phyloP scores from a whole-genome alignment of 2,888 invertebrate genomes.

The Drosophila ustulata region DNA sequence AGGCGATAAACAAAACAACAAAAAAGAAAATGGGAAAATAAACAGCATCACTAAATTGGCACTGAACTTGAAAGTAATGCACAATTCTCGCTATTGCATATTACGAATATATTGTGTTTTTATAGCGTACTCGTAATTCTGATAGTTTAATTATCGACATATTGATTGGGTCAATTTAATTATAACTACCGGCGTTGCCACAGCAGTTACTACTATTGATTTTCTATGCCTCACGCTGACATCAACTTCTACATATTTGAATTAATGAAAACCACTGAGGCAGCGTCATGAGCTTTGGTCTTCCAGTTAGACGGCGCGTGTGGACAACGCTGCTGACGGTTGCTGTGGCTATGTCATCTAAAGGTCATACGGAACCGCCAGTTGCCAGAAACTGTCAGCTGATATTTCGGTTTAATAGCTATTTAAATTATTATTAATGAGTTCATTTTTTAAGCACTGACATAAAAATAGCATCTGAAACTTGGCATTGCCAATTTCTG shows the following conservation, averaged over 20 bases:
- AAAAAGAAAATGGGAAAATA: background rate
- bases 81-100: slow-evolving; percentile 6
- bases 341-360: slow-evolving; percentile 66
- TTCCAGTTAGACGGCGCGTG: slow-evolving; percentile 61
- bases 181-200: background rate
- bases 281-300: slow-evolving; percentile 58
- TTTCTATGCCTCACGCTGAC: slow-evolving; percentile 30
- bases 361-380: slow-evolving; percentile 63
- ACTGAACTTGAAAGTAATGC: slow-evolving; percentile 67
- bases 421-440: slow-evolving; percentile 47
- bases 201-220: slow-evolving; percentile 37
- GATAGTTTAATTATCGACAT: background rate
- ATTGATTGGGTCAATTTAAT: slow-evolving; percentile 23
- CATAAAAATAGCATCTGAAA: slow-evolving; percentile 37
- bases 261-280: slow-evolving; percentile 3
- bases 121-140: background rate
- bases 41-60: slow-evolving; percentile 52
- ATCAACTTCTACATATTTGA: slow-evolving; percentile 20
- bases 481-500: slow-evolving; percentile 16
- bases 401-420: slow-evolving; percentile 35
- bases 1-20: slow-evolving; percentile 24
- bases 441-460: slow-evolving; percentile 23
- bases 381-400: slow-evolving; percentile 39
- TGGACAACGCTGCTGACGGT: background rate
- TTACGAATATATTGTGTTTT: slow-evolving; percentile 1